Conservation (phyloP, 2,797 vertebrate genomes). For the Protonibea diacanthus region DNA sequence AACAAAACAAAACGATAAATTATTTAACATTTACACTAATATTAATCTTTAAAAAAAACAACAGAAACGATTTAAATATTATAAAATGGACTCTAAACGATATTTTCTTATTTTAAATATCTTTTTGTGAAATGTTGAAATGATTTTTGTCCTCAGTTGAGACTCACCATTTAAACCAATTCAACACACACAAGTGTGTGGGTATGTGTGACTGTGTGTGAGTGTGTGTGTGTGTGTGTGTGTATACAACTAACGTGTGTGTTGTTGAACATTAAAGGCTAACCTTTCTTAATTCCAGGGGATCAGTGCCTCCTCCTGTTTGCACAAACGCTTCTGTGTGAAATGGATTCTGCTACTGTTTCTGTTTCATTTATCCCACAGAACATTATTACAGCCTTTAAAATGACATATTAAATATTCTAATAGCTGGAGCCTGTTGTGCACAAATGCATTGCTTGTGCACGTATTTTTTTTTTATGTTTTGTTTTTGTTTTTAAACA, state of each 20-base stretch:
- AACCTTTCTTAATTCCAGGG: slow-evolving; percentile 61
- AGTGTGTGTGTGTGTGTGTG: too few relatives aligned
- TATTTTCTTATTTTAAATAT: slow-evolving; percentile 1
- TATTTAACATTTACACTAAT: background rate
- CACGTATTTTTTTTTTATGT: background rate
- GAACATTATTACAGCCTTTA: background rate
- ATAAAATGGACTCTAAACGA: background rate
- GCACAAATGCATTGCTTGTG: background rate
- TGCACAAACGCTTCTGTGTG: slow-evolving; percentile 32
- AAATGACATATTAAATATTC: background rate
- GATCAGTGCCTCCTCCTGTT: slow-evolving; percentile 59
- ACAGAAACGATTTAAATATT: background rate
- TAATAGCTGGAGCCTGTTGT: background rate
- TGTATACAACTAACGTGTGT: slow-evolving; percentile 11
- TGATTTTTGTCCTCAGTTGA: slow-evolving; percentile 15
- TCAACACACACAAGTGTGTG: slow-evolving; percentile 13
- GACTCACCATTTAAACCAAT: slow-evolving; percentile 1
- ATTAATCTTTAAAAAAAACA: background rate
- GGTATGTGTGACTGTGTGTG: too few relatives aligned
- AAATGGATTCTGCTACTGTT: background rate
- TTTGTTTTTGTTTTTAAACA: too few relatives aligned
- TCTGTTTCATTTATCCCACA: background rate
- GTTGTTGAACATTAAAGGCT: slow-evolving; percentile 55
- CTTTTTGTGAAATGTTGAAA: background rate
- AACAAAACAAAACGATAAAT: background rate